Percentiles rank a stretch among this genome's conserved stretches.
Conservation (phyloP, 2,888 invertebrate genomes). For the Hemaris fuciformis region DNA sequence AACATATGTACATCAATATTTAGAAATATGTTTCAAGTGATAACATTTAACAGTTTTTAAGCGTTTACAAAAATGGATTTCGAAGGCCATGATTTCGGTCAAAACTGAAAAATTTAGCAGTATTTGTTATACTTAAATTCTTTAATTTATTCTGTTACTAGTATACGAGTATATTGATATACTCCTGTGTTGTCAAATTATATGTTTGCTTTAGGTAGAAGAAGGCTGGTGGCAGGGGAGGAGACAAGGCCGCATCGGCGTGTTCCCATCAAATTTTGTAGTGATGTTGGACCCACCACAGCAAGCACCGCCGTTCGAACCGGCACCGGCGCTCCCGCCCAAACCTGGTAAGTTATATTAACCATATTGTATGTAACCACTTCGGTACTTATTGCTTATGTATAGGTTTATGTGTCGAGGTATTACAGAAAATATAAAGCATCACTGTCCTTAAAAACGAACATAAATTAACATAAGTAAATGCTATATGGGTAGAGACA, state of each 20-base stretch:
- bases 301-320: slow-evolving; percentile 59
- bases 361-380: too few relatives aligned
- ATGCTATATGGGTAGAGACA: too few relatives aligned
- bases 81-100: not conserved
- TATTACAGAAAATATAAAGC: too few relatives aligned
- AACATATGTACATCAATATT: not conserved
- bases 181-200: not conserved
- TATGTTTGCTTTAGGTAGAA: slow-evolving; percentile 79
- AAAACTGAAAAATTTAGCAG: not conserved
- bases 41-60: not conserved
- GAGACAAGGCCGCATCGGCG: slow-evolving; percentile 89
- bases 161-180: not conserved
- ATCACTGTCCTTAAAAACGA: too few relatives aligned
- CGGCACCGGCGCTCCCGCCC: slow-evolving; percentile 86
- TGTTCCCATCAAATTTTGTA: slow-evolving; percentile 98
- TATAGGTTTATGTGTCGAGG: too few relatives aligned
- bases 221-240: slow-evolving; percentile 95
- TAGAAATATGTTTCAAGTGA: not conserved
- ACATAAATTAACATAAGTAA: too few relatives aligned
- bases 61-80: not conserved
- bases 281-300: slow-evolving; percentile 81
- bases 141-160: not conserved
- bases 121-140: too few relatives aligned
- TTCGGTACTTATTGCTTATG: too few relatives aligned
- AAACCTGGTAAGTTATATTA: slow-evolving; percentile 87